A percentile compares a stretch with the other conserved stretches of the same genome.
These are phyloP conservation scores for Drosophila lowei DNA, from an alignment of 1,140 invertebrate genomes.

Conservation along the genomic window DNA sequence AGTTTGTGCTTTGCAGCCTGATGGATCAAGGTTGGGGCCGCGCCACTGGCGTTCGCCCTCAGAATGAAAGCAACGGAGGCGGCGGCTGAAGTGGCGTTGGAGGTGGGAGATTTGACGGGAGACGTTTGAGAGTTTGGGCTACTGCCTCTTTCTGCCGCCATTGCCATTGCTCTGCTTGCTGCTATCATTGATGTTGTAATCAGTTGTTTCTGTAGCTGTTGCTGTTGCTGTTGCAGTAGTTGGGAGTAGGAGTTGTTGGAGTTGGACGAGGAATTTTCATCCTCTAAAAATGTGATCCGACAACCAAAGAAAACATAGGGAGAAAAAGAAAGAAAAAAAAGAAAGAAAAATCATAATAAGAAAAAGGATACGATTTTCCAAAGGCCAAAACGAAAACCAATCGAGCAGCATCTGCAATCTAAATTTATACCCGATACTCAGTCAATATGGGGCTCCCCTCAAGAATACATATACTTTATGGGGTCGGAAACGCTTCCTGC, in stretches of 20 bases:
- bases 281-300: constrained; percentile 46
- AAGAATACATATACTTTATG: too few relatives aligned
- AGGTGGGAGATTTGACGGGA: constrained; percentile 2
- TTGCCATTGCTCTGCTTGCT: constrained; percentile 6
- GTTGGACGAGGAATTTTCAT: constrained; percentile 60
- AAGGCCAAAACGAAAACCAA: constrained; percentile 17
- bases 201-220: constrained; percentile 34
- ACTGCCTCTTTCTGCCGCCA: constrained; percentile 14
- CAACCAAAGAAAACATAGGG: constrained; percentile 25
- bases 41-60: constrained; percentile 1
- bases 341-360: constrained; percentile 40
- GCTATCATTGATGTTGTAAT: constrained; percentile 19
- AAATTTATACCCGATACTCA: too few relatives aligned
- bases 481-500: too few relatives aligned
- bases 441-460: too few relatives aligned
- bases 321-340: constrained; percentile 26
- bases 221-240: constrained; percentile 42
- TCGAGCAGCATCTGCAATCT: too few relatives aligned
- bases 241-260: constrained; percentile 35
- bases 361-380: constrained; percentile 19
- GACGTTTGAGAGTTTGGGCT: constrained; percentile 6
- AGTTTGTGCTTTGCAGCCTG: constrained; percentile 13
- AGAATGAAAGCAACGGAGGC: constrained; percentile 15
- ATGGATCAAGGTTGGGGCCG: too few relatives aligned
- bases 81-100: constrained; percentile 1